Evolutionary conservation across 2,888 invertebrate genomes (phyloP).

Genomic region (Drosophila trichaetosa): DNA sequence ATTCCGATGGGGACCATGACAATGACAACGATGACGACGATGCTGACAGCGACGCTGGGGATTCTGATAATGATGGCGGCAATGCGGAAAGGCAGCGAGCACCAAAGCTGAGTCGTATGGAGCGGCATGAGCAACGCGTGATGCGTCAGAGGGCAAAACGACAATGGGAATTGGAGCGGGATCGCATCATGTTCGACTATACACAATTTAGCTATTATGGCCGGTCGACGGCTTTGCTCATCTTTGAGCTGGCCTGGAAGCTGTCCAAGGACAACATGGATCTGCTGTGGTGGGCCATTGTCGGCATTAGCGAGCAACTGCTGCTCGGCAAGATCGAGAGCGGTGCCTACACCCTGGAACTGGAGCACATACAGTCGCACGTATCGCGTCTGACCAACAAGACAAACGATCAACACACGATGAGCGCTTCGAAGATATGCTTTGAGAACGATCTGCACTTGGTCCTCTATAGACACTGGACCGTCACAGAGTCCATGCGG

Average conservation of each 20-base stretch:
- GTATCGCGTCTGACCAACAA: slow-evolving; percentile 88
- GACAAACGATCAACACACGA: slow-evolving; percentile 85
- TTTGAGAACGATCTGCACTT: slow-evolving; percentile 92
- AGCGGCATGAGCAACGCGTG: slow-evolving; percentile 86
- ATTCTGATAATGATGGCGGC: slow-evolving; percentile 81
- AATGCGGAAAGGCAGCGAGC: slow-evolving; percentile 77
- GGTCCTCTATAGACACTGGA: slow-evolving; percentile 96
- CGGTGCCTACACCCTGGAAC: slow-evolving; percentile 88
- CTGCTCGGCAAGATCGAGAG: slow-evolving; percentile 90
- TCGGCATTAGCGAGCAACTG: slow-evolving; percentile 93
- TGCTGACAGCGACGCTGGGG: slow-evolving; percentile 71
- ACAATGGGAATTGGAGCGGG: slow-evolving; percentile 93
- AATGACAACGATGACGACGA: slow-evolving; percentile 69
- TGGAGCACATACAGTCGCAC: slow-evolving; percentile 89
- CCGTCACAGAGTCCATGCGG: slow-evolving; percentile 92
- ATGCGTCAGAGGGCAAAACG: slow-evolving; percentile 88
- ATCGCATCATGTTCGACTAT: slow-evolving; percentile 95
- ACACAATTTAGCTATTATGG: slow-evolving; percentile 95
- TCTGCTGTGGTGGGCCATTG: slow-evolving; percentile 94
- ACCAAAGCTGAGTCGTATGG: slow-evolving; percentile 80
- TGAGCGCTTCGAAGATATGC: slow-evolving; percentile 88
- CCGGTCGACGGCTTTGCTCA: slow-evolving; percentile 88
- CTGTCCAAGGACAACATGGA: slow-evolving; percentile 93
- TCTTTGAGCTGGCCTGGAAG: slow-evolving; percentile 95
- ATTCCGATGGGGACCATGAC: slow-evolving; percentile 87